phyloP scores from a whole-genome alignment of 2,888 invertebrate species.

The Notodonta dromedarius region DNA sequence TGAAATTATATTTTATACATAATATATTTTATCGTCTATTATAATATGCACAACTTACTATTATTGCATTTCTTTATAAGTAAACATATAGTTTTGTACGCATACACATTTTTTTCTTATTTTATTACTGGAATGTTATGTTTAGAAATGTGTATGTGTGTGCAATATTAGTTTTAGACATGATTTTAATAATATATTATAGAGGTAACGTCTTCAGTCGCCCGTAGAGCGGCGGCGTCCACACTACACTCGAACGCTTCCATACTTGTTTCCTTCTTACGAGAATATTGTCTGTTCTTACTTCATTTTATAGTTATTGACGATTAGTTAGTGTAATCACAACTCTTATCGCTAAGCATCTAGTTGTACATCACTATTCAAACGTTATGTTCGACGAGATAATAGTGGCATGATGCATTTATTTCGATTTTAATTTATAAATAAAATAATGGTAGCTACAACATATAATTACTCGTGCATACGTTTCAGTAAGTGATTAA shows the following conservation, averaged over 20 bases:
- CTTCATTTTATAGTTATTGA: constrained; percentile 61
- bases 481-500: constrained; percentile 73
- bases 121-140: constrained; percentile 63
- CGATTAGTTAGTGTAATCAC: constrained; percentile 81
- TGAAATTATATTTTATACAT: constrained; percentile 78
- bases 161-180: constrained; percentile 82
- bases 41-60: constrained; percentile 80
- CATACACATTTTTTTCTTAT: constrained; percentile 78
- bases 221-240: constrained; percentile 26
- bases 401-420: constrained; percentile 84
- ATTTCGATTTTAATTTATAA: constrained; percentile 82
- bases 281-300: constrained; percentile 58
- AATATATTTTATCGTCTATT: constrained; percentile 79
- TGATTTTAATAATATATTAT: constrained; percentile 72
- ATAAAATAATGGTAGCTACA: constrained; percentile 76
- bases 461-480: constrained; percentile 79
- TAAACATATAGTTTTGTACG: constrained; percentile 78
- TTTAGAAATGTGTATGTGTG: constrained; percentile 83
- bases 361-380: constrained; percentile 74
- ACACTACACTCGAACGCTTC: constrained; percentile 58
- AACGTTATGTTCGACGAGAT: constrained; percentile 79
- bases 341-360: constrained; percentile 73
- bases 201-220: constrained; percentile 57
- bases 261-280: constrained; percentile 69
- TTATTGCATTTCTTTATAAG: constrained; percentile 70